Evolutionary conservation across 2,113 vertebrate genomes (phyloP).

Genomic region (Speoplatyrhinus poulsoni): DNA sequence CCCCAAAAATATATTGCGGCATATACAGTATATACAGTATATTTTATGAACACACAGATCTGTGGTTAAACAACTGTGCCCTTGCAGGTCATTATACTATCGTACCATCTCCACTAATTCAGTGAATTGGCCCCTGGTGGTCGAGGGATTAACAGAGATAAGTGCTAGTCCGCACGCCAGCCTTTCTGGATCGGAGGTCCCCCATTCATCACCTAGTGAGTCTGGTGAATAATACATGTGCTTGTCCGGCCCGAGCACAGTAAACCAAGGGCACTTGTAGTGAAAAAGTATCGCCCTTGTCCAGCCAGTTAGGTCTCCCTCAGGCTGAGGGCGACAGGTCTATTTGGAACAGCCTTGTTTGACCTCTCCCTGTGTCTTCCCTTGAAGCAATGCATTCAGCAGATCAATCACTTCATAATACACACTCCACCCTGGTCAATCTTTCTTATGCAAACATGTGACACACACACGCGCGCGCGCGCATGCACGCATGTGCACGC

Average conservation of each 20-base stretch:
- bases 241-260: conserved; percentile 55
- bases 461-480: neutral
- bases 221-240: conserved; percentile 69
- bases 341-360: conserved; percentile 75
- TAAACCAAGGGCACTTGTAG: conserved; percentile 67
- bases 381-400: conserved; percentile 60
- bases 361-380: conserved; percentile 73
- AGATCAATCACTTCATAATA: conserved; percentile 74
- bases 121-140: conserved; percentile 41
- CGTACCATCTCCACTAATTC: conserved; percentile 52
- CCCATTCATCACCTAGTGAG: conserved; percentile 62
- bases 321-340: conserved; percentile 69
- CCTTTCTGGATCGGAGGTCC: conserved; percentile 37
- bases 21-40: conserved; percentile 17
- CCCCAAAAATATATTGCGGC: conserved; percentile 8
- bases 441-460: conserved; percentile 21
- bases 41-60: conserved; percentile 27
- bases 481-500: neutral
- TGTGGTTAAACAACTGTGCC: conserved; percentile 44
- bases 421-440: conserved; percentile 53
- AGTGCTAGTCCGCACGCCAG: conserved; percentile 62
- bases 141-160: conserved; percentile 65
- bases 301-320: conserved; percentile 65
- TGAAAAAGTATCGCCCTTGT: conserved; percentile 66
- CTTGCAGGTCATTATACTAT: conserved; percentile 39